phyloP scores from a whole-genome alignment of 2,797 vertebrate genomes.

The Perodicticus potto region DNA sequence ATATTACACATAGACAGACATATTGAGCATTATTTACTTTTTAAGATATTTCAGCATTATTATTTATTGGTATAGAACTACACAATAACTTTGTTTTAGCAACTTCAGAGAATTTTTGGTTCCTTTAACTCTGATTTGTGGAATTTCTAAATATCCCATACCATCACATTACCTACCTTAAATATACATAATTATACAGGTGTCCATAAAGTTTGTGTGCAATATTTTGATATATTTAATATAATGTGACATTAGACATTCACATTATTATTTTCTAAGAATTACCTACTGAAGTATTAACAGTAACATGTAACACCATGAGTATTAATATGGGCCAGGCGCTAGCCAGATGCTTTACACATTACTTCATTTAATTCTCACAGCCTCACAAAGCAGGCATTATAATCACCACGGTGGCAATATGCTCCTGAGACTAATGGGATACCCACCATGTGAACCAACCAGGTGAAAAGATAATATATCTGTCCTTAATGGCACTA shows the following conservation, averaged over 20 bases:
- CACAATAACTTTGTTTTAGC: not conserved
- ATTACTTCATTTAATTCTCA: not conserved
- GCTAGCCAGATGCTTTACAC: constrained; percentile 2
- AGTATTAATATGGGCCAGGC: too few species aligned
- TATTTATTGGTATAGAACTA: constrained; percentile 28
- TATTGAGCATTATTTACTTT: not conserved
- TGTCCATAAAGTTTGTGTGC: too few species aligned
- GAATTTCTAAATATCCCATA: not conserved
- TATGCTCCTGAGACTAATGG: not conserved
- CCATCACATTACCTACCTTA: not conserved
- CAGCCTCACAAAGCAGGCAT: not conserved
- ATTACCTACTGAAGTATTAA: not conserved
- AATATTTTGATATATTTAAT: not conserved
- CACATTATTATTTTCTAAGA: not conserved
- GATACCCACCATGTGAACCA: not conserved
- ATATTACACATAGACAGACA: not conserved
- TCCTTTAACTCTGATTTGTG: not conserved
- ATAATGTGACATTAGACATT: not conserved
- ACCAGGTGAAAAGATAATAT: not conserved
- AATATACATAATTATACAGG: not conserved
- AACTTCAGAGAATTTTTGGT: constrained; percentile 14
- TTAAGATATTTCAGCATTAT: not conserved
- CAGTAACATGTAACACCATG: not conserved
- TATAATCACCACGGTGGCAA: not conserved
- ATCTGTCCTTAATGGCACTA: not conserved